Percentiles rank a stretch among this genome's conserved stretches.
These are phyloP conservation scores for Diaperis boleti DNA, from an alignment of 2,888 invertebrate genomes.

Conservation along the genomic window DNA sequence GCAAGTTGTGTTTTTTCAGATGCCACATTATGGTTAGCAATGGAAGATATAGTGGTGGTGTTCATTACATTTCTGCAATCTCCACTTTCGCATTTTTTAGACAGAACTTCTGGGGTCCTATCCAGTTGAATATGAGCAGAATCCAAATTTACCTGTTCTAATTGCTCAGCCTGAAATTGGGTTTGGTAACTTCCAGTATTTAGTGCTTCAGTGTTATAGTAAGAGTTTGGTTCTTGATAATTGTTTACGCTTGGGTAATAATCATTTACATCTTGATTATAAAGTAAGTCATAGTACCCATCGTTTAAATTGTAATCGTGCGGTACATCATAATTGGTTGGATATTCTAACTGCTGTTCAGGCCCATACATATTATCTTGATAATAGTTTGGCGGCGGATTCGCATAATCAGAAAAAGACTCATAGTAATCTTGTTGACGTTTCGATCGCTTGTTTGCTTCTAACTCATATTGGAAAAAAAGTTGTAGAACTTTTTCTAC, in stretches of 20 bases:
- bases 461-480: slow-evolving; percentile 43
- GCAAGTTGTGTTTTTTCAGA: slow-evolving; percentile 27
- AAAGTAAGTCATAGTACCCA: not conserved
- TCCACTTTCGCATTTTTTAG: not conserved
- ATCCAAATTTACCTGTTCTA: too few species aligned
- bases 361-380: not conserved
- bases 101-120: too few species aligned
- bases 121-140: too few species aligned
- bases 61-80: slow-evolving; percentile 21
- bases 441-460: slow-evolving; percentile 26
- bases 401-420: not conserved
- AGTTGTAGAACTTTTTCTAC: slow-evolving; percentile 46
- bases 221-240: too few species aligned
- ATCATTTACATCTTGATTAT: not conserved
- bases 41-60: slow-evolving; percentile 27
- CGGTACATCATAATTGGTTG: not conserved
- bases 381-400: not conserved
- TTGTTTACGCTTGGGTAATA: too few species aligned
- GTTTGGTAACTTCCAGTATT: too few species aligned
- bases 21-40: slow-evolving; percentile 7
- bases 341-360: not conserved
- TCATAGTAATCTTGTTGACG: slow-evolving; percentile 24
- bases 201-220: too few species aligned
- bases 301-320: not conserved
- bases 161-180: too few species aligned